phyloP scores from a whole-genome alignment of 2,797 vertebrate species.

The Malurus splendens region DNA sequence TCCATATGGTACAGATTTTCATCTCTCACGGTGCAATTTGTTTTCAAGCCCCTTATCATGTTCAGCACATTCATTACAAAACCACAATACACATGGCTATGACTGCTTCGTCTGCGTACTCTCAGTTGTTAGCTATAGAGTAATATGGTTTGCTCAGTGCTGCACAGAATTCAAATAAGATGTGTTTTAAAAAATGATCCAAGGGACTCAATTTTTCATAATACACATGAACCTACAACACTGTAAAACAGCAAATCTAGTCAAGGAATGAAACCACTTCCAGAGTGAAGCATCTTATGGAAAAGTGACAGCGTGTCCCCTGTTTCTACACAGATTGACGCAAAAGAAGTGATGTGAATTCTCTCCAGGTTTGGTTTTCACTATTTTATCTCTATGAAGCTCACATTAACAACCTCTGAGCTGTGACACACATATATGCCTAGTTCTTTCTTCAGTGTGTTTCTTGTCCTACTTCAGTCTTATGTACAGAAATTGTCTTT shows the following conservation, averaged over 20 bases:
- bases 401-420: neutral
- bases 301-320: neutral
- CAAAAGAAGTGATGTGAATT: neutral
- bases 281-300: neutral
- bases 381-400: neutral
- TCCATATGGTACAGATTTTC: conserved; percentile 54
- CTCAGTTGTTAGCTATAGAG: neutral
- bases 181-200: neutral
- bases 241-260: neutral
- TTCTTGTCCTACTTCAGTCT: neutral
- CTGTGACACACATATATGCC: neutral
- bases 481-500: neutral
- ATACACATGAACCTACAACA: neutral
- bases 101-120: neutral
- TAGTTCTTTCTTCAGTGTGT: neutral
- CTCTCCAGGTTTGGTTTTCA: neutral
- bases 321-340: neutral
- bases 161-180: neutral
- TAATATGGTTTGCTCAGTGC: neutral
- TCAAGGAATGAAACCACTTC: neutral
- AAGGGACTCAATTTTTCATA: neutral
- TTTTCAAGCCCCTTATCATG: conserved; percentile 35
- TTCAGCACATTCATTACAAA: conserved; percentile 30
- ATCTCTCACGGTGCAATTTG: conserved; percentile 55
- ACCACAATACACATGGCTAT: neutral